Conservation (phyloP, 2,888 invertebrate genomes). For the Epirrita christyi region DNA sequence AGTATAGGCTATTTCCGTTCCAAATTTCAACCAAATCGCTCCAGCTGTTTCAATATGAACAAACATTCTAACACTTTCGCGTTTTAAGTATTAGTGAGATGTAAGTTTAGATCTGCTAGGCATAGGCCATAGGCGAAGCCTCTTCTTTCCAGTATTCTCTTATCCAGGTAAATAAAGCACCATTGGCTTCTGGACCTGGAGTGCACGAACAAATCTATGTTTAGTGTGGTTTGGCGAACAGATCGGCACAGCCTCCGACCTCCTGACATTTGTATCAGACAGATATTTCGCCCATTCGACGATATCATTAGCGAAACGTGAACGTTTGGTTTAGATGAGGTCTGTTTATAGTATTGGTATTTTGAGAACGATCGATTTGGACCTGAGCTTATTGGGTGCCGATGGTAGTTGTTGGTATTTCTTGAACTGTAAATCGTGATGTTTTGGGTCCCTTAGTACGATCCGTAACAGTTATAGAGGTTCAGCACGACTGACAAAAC, state of each 20-base stretch:
- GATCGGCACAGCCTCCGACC: slow-evolving; percentile 26
- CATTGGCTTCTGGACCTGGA: background rate
- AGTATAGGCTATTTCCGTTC: no score
- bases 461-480: slow-evolving; percentile 5
- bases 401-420: slow-evolving; percentile 19
- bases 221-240: slow-evolving; percentile 27
- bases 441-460: background rate
- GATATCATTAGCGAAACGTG: slow-evolving; percentile 41
- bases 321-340: slow-evolving; percentile 36
- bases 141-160: no score
- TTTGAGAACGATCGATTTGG: slow-evolving; percentile 26
- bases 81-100: no score
- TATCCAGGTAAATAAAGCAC: background rate
- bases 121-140: no score
- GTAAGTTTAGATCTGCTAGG: no score
- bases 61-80: no score
- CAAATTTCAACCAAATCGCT: no score
- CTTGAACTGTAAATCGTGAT: slow-evolving; percentile 19
- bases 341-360: slow-evolving; percentile 38
- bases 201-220: slow-evolving; percentile 33
- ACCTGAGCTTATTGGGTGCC: slow-evolving; percentile 20
- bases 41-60: no score
- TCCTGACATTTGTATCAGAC: slow-evolving; percentile 34
- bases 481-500: slow-evolving; percentile 3
- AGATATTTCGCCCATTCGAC: slow-evolving; percentile 35